These are phyloP conservation scores for Halcyon badia DNA, from an alignment of 2,797 vertebrate species.

Conservation along the genomic window DNA sequence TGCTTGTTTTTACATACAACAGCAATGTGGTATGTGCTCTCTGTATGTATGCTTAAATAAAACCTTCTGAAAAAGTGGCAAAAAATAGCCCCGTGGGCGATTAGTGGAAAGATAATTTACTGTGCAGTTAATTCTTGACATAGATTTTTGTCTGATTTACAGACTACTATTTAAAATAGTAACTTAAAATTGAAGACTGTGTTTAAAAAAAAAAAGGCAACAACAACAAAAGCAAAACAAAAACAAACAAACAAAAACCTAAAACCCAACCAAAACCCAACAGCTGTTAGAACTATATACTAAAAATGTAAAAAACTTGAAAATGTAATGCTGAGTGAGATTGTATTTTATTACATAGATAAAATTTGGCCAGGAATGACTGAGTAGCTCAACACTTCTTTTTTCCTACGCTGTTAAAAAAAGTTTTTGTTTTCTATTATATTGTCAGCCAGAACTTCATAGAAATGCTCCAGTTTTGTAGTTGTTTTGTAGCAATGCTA, in stretches of 20 bases:
- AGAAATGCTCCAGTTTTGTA: background rate
- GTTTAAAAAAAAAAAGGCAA: background rate
- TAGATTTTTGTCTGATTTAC: background rate
- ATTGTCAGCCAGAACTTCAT: background rate
- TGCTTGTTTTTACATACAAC: background rate
- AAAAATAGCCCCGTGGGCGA: background rate
- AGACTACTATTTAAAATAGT: background rate
- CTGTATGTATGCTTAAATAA: slow-evolving; percentile 43
- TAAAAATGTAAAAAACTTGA: background rate
- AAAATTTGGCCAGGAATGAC: background rate
- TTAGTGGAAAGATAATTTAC: background rate
- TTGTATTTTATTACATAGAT: slow-evolving; percentile 7
- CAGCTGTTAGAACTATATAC: background rate
- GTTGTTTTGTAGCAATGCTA: background rate
- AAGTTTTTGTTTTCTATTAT: background rate
- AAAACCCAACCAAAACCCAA: too few relatives aligned
- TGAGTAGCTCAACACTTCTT: background rate
- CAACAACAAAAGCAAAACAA: background rate
- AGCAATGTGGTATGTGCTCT: background rate
- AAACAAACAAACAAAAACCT: background rate
- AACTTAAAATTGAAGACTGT: background rate
- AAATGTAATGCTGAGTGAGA: background rate
- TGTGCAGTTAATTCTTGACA: background rate
- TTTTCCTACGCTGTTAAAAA: background rate
- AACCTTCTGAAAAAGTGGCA: background rate